Evolutionary conservation across 2,113 vertebrate genomes (phyloP).

Genomic region (Scartelaos histophorus): DNA sequence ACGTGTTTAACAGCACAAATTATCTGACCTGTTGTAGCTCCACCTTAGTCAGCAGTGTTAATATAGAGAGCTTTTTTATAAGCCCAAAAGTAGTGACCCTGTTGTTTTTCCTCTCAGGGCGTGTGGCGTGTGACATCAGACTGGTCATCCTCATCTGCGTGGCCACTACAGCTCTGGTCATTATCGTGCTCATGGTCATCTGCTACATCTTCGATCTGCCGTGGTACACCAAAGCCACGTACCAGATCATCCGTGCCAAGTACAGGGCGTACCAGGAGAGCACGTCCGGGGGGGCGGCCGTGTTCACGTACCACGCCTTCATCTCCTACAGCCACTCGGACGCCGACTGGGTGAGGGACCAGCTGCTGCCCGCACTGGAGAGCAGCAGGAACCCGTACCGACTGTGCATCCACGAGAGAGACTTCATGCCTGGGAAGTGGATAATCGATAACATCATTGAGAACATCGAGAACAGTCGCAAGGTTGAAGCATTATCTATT

Average conservation of each 20-base stretch:
- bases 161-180: constrained; percentile 64
- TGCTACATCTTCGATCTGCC: constrained; percentile 80
- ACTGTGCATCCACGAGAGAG: constrained; percentile 85
- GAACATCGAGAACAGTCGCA: constrained; percentile 83
- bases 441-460: constrained; percentile 90
- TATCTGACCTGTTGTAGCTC: too few relatives aligned
- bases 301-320: constrained; percentile 82
- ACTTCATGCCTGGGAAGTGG: constrained; percentile 86
- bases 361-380: constrained; percentile 80
- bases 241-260: constrained; percentile 76
- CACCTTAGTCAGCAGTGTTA: too few relatives aligned
- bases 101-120: constrained; percentile 39
- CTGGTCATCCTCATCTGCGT: constrained; percentile 77
- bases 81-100: not conserved
- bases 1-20: too few relatives aligned
- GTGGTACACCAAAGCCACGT: constrained; percentile 82
- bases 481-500: constrained; percentile 58
- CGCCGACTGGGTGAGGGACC: constrained; percentile 80
- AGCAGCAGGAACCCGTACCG: constrained; percentile 73
- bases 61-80: not conserved
- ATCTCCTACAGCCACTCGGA: constrained; percentile 85
- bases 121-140: constrained; percentile 76
- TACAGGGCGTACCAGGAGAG: constrained; percentile 73
- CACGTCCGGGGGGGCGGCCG: not conserved
- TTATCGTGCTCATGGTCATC: constrained; percentile 64